phyloP scores from a whole-genome alignment of 2,888 invertebrate species.

The Chalcosyrphus nemorum region DNA sequence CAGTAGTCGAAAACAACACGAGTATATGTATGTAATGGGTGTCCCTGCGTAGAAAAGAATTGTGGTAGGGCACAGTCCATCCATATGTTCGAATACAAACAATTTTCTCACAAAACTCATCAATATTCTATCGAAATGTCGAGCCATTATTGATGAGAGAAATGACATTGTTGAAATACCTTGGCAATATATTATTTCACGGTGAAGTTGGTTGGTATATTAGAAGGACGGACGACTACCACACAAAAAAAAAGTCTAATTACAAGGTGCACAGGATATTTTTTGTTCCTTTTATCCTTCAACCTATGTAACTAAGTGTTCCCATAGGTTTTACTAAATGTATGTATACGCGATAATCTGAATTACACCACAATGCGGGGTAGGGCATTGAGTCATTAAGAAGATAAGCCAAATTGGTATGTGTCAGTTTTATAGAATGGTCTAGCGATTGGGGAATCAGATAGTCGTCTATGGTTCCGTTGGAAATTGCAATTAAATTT shows the following conservation, averaged over 20 bases:
- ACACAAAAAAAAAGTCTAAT: background rate
- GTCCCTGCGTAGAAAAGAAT: conserved; percentile 1
- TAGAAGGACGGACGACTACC: background rate
- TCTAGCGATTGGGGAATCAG: background rate
- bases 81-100: conserved; percentile 8
- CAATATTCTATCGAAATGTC: conserved; percentile 16
- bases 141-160: conserved; percentile 20
- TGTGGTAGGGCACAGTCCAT: background rate
- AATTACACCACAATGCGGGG: background rate
- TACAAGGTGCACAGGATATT: background rate
- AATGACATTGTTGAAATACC: background rate
- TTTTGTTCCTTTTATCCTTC: background rate
- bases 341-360: background rate
- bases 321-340: background rate
- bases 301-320: background rate
- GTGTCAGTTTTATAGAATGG: background rate
- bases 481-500: background rate
- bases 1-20: background rate
- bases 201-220: background rate
- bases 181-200: background rate
- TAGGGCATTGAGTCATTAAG: background rate
- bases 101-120: conserved; percentile 11
- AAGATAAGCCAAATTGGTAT: background rate
- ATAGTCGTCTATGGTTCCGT: background rate
- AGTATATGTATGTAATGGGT: background rate